These are phyloP conservation scores for Cygnus olor DNA, from an alignment of 2,797 vertebrate genomes.

Conservation along the genomic window DNA sequence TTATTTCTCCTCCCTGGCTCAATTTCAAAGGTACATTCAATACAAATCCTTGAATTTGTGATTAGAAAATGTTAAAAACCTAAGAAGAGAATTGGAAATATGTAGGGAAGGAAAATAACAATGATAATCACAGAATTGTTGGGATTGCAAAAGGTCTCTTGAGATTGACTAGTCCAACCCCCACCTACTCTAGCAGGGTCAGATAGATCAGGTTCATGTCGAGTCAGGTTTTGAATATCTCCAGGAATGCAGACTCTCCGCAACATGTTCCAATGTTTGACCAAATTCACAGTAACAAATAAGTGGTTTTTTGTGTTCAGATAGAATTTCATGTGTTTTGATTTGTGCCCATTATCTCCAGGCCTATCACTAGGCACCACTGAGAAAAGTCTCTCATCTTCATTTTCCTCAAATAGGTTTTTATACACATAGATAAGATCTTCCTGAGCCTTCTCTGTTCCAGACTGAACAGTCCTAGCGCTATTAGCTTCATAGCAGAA, in stretches of 20 bases:
- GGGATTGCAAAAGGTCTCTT: neutral
- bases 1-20: neutral
- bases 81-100: neutral
- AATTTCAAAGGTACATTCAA: neutral
- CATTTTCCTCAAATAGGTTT: neutral
- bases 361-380: neutral
- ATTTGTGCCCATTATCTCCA: neutral
- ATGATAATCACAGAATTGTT: neutral
- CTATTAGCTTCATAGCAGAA: neutral
- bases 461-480: neutral
- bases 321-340: neutral
- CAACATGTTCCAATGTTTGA: neutral
- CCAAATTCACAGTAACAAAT: neutral
- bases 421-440: neutral
- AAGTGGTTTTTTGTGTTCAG: neutral
- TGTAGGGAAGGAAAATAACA: neutral
- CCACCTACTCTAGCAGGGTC: neutral
- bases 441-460: neutral
- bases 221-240: neutral
- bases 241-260: neutral
- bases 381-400: neutral
- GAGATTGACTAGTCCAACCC: neutral
- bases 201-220: neutral
- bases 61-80: neutral
- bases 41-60: neutral